These are phyloP conservation scores for Spodoptera exigua DNA, from an alignment of 2,888 invertebrate species.

Conservation along the genomic window DNA sequence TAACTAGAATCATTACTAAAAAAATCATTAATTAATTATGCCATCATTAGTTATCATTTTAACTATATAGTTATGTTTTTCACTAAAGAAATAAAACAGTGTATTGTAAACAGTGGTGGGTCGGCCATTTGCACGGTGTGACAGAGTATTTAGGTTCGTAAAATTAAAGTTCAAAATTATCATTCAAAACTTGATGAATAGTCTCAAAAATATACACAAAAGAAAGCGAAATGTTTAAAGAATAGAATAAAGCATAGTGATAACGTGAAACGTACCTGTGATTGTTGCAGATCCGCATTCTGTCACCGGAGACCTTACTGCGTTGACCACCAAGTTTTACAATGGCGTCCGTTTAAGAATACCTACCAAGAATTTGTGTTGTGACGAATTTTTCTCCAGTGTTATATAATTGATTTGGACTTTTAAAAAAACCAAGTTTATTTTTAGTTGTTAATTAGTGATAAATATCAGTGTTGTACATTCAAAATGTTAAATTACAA, in stretches of 20 bases:
- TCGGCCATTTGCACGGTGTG: conserved; percentile 92
- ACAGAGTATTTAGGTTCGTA: conserved; percentile 91
- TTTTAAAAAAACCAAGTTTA: conserved; percentile 62
- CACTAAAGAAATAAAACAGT: conserved; percentile 73
- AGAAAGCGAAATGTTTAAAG: conserved; percentile 68
- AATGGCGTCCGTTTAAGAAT: conserved; percentile 86
- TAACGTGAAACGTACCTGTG: conserved; percentile 84
- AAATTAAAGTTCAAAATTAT: conserved; percentile 80
- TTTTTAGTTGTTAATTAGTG: conserved; percentile 71
- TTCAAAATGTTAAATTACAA: conserved; percentile 75
- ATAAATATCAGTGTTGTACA: conserved; percentile 65
- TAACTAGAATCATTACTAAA: conserved; percentile 48
- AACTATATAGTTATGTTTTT: conserved; percentile 64
- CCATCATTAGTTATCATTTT: conserved; percentile 55
- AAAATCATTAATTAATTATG: conserved; percentile 75
- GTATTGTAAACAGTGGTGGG: conserved; percentile 91
- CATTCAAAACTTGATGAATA: conserved; percentile 84
- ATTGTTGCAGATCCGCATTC: conserved; percentile 87
- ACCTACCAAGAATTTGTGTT: conserved; percentile 76
- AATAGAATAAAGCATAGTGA: conserved; percentile 77
- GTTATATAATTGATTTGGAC: conserved; percentile 56
- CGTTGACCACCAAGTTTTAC: conserved; percentile 84
- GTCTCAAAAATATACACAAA: conserved; percentile 82
- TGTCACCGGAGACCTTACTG: conserved; percentile 86
- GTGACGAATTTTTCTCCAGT: conserved; percentile 70